Evolutionary conservation across 2,888 invertebrate genomes (phyloP).

Genomic region (Troides aeacus): DNA sequence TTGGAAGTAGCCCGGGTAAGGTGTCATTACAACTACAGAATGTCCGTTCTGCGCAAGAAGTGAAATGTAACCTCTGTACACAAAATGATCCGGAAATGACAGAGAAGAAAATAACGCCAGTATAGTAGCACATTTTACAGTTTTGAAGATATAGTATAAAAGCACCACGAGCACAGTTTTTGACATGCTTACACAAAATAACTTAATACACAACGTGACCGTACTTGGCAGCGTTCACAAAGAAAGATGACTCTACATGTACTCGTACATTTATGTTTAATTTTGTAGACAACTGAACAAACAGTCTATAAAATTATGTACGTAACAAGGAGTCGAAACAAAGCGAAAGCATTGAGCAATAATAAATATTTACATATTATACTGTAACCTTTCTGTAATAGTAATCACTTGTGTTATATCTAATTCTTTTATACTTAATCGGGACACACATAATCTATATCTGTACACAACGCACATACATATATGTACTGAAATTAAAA

Average conservation of each 20-base stretch:
- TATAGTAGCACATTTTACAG: constrained; percentile 53
- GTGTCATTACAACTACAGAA: constrained; percentile 65
- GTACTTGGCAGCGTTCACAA: constrained; percentile 4
- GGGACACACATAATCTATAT: neutral
- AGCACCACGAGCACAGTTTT: constrained; percentile 39
- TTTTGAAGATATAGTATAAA: constrained; percentile 34
- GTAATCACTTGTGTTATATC: neutral
- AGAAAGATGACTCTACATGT: neutral
- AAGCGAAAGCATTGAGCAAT: constrained; percentile 7
- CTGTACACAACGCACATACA: no score
- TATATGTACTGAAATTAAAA: no score
- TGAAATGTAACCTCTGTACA: constrained; percentile 64
- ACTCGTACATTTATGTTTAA: constrained; percentile 1
- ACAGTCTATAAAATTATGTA: constrained; percentile 12
- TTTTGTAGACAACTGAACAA: constrained; percentile 19
- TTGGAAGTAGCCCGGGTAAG: constrained; percentile 65
- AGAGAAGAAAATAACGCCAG: constrained; percentile 67
- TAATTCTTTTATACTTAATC: neutral
- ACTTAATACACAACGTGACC: constrained; percentile 13
- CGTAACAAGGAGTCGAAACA: constrained; percentile 4
- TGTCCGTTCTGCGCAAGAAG: constrained; percentile 60
- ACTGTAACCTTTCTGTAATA: neutral
- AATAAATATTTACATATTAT: constrained; percentile 1
- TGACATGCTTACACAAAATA: constrained; percentile 41
- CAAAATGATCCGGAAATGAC: constrained; percentile 66